A percentile compares a stretch with the other conserved stretches of the same genome.
Conservation (phyloP, 2,797 vertebrate species). For the Chaenodraco wilsoni region DNA sequence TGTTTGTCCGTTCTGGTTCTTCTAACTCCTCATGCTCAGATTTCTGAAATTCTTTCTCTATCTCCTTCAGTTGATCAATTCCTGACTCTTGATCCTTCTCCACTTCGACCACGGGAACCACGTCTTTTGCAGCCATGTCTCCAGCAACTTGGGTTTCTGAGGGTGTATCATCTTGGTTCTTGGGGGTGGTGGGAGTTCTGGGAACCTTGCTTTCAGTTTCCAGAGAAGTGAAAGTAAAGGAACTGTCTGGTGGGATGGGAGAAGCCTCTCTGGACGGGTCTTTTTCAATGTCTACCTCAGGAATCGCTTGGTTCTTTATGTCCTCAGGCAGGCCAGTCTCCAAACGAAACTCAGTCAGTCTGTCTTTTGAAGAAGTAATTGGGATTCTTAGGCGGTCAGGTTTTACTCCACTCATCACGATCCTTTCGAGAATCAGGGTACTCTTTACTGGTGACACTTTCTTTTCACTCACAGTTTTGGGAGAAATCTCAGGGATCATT, state of each 20-base stretch:
- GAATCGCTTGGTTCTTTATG: constrained; percentile 78
- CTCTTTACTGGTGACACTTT: constrained; percentile 68
- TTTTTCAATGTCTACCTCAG: constrained; percentile 80
- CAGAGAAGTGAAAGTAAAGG: constrained; percentile 68
- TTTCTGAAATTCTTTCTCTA: constrained; percentile 25
- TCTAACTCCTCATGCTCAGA: constrained; percentile 25
- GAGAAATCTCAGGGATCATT: constrained; percentile 30
- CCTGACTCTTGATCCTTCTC: constrained; percentile 8
- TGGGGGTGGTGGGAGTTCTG: constrained; percentile 54
- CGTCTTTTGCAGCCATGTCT: constrained; percentile 13
- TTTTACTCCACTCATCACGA: constrained; percentile 73
- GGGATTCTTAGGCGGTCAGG: constrained; percentile 79
- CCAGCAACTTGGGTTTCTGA: constrained; percentile 21
- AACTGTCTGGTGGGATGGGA: constrained; percentile 76
- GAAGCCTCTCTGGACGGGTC: constrained; percentile 83
- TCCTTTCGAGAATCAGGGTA: constrained; percentile 71
- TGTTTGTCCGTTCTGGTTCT: constrained; percentile 13
- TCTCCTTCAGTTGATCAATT: constrained; percentile 17
- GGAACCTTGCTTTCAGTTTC: constrained; percentile 56
- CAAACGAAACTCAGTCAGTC: constrained; percentile 72
- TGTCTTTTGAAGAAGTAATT: constrained; percentile 67
- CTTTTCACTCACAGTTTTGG: constrained; percentile 56
- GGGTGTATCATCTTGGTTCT: constrained; percentile 30
- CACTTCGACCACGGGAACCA: constrained; percentile 10
- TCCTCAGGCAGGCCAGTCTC: constrained; percentile 75